Evolutionary conservation across 2,888 invertebrate genomes (phyloP).

Genomic region (Amaurobius ferox): DNA sequence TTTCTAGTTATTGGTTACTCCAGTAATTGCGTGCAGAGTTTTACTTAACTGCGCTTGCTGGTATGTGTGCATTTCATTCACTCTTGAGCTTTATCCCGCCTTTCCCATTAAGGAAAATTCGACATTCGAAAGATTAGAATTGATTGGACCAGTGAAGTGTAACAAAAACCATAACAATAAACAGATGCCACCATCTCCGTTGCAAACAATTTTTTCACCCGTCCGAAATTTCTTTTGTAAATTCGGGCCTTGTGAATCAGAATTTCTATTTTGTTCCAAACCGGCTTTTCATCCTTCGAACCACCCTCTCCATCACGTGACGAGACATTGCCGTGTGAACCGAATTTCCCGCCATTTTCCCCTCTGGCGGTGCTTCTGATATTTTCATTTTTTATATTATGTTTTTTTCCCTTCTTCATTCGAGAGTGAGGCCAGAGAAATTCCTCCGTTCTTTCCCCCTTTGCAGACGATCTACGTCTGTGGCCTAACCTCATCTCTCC

Average conservation of each 20-base stretch:
- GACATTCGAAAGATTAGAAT: too few relatives aligned
- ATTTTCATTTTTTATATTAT: background rate
- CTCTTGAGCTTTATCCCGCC: too few relatives aligned
- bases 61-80: too few relatives aligned
- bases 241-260: too few relatives aligned
- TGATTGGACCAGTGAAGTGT: too few relatives aligned
- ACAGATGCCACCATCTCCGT: conserved; percentile 7
- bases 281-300: background rate
- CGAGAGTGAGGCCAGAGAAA: background rate
- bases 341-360: conserved; percentile 61
- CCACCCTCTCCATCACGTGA: conserved; percentile 41
- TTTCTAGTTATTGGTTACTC: too few relatives aligned
- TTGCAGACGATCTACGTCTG: too few relatives aligned
- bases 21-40: too few relatives aligned
- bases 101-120: too few relatives aligned
- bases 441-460: background rate
- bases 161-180: background rate
- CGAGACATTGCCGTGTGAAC: conserved; percentile 46
- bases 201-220: background rate
- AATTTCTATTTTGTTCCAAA: too few relatives aligned
- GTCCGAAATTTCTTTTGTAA: background rate
- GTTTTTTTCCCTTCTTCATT: background rate
- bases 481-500: too few relatives aligned
- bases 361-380: background rate
- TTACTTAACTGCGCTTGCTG: too few relatives aligned